Conservation (phyloP, 2,888 invertebrate genomes). For the Anthophora plumipes region DNA sequence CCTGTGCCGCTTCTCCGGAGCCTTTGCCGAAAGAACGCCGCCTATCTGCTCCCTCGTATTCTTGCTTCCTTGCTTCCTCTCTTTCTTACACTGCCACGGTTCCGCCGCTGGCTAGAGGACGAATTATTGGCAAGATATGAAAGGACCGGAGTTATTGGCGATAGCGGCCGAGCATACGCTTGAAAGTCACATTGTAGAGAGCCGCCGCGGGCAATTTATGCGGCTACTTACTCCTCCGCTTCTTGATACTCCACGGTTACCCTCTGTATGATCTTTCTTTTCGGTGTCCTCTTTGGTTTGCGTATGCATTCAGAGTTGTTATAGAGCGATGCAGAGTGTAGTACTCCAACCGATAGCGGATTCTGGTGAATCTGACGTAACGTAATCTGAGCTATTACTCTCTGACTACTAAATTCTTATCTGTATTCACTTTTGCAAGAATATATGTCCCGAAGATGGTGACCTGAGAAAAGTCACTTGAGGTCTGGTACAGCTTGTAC, state of each 20-base stretch:
- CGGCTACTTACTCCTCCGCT: conserved; percentile 16
- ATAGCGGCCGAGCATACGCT: conserved; percentile 77
- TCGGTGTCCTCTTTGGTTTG: neutral
- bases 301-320: too few relatives aligned
- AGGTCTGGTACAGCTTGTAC: too few relatives aligned
- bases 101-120: conserved; percentile 56
- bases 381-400: too few relatives aligned
- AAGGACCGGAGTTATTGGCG: conserved; percentile 80
- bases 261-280: neutral
- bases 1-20: conserved; percentile 43
- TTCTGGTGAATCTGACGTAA: too few relatives aligned
- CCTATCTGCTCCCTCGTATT: conserved; percentile 27
- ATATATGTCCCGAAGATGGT: too few relatives aligned
- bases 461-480: too few relatives aligned
- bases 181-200: conserved; percentile 50
- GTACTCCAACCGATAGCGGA: too few relatives aligned
- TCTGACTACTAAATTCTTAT: too few relatives aligned
- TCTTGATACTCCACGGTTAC: neutral
- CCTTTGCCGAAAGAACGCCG: conserved; percentile 27
- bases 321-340: too few relatives aligned
- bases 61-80: neutral
- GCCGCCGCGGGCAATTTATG: conserved; percentile 53
- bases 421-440: too few relatives aligned
- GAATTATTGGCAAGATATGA: conserved; percentile 83
- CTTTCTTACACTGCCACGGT: too few relatives aligned